A percentile compares a stretch with the other conserved stretches of the same genome.
phyloP scores from a whole-genome alignment of 1,140 invertebrate species.

The Penaeus indicus region DNA sequence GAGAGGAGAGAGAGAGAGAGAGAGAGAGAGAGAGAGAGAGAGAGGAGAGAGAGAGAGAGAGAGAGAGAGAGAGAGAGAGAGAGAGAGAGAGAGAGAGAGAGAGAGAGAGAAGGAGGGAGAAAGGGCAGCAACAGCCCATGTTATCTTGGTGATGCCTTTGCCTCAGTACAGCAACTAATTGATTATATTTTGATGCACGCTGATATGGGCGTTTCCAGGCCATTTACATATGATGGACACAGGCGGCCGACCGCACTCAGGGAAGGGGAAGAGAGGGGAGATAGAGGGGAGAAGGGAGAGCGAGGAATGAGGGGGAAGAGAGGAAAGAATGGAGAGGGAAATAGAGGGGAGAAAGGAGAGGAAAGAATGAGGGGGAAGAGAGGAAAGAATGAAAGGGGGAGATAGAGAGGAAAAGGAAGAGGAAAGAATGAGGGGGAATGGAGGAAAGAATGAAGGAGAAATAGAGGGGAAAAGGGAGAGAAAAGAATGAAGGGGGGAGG shows the following conservation, averaged over 20 bases:
- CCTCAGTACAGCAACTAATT: background rate
- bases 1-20: too few relatives aligned
- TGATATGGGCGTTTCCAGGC: background rate
- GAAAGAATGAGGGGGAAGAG: too few relatives aligned
- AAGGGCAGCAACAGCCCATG: background rate
- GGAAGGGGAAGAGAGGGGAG: background rate
- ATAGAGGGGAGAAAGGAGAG: background rate
- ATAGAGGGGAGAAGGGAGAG: background rate
- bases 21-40: too few relatives aligned
- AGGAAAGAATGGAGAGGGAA: too few relatives aligned
- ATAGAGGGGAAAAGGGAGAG: too few relatives aligned
- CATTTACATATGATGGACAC: background rate
- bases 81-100: too few relatives aligned
- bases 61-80: too few relatives aligned
- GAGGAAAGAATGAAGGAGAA: background rate
- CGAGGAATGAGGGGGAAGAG: background rate
- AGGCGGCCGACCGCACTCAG: background rate
- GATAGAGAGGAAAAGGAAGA: background rate
- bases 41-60: too few relatives aligned
- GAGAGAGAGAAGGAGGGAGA: background rate
- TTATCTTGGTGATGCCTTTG: background rate
- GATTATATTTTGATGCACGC: constrained; percentile 1
- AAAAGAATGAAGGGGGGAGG: background rate
- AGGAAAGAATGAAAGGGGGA: too few relatives aligned
- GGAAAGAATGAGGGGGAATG: background rate